These are phyloP conservation scores for Phyto melanocephala DNA, from an alignment of 2,888 invertebrate species.

Conservation along the genomic window DNA sequence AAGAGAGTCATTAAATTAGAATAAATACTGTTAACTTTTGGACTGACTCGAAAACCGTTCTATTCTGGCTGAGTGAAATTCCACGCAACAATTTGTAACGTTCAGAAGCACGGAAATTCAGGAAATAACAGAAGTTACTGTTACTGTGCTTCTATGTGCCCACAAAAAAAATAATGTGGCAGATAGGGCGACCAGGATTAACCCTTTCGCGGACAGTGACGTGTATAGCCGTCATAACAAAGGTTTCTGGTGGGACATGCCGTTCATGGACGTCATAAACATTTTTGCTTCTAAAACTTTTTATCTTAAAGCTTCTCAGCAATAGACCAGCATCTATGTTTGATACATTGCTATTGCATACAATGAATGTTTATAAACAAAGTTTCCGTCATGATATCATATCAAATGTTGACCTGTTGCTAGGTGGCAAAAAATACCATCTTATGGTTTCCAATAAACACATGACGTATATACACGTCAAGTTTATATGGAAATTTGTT, in stretches of 20 bases:
- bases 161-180: too few relatives aligned
- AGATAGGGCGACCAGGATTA: too few relatives aligned
- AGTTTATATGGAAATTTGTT: not conserved
- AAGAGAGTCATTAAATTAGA: too few relatives aligned
- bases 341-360: not conserved
- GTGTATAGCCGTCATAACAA: not conserved
- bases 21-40: too few relatives aligned
- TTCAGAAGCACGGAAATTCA: too few relatives aligned
- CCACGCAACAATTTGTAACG: too few relatives aligned
- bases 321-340: not conserved
- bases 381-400: not conserved
- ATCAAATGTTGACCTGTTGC: not conserved
- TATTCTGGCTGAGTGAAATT: too few relatives aligned
- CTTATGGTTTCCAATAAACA: not conserved
- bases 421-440: too few relatives aligned
- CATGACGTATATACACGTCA: not conserved
- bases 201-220: not conserved
- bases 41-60: too few relatives aligned
- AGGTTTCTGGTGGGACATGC: not conserved
- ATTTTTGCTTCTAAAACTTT: not conserved
- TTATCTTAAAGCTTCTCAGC: not conserved
- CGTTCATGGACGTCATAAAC: not conserved
- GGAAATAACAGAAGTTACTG: too few relatives aligned
- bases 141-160: too few relatives aligned
- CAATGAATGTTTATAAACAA: slow-evolving; percentile 1